Evolutionary conservation across 2,113 vertebrate species (phyloP).

Genomic region (Beaufortia kweichowensis): DNA sequence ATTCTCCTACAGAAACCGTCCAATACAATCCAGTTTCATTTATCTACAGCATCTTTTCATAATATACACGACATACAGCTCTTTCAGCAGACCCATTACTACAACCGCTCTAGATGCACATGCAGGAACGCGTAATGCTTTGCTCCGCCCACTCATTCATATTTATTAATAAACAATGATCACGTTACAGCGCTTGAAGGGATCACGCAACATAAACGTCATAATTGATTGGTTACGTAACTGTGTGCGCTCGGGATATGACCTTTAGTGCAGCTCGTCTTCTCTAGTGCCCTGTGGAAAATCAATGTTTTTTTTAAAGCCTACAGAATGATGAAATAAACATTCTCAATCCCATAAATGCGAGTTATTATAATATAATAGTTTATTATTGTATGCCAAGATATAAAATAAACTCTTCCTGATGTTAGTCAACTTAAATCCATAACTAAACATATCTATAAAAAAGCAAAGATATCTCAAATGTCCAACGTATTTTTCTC

Average conservation of each 20-base stretch:
- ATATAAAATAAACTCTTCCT: too few species aligned
- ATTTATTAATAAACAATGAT: neutral
- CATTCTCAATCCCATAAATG: neutral
- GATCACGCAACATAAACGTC: neutral
- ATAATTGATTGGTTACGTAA: slow-evolving; percentile 19
- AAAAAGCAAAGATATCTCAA: too few species aligned
- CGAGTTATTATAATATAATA: neutral
- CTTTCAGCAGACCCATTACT: neutral
- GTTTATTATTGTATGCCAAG: neutral
- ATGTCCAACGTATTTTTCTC: too few species aligned
- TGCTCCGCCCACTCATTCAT: slow-evolving; percentile 23
- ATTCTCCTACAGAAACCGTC: neutral
- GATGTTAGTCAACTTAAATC: too few species aligned
- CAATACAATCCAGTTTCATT: neutral
- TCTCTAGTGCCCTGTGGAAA: neutral
- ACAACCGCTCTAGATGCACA: neutral
- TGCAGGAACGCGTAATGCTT: neutral
- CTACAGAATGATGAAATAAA: neutral
- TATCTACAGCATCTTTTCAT: too few species aligned
- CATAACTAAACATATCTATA: too few species aligned
- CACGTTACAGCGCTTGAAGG: neutral
- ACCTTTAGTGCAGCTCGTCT: neutral
- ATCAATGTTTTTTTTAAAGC: neutral
- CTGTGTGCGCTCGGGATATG: neutral
- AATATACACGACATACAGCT: neutral